A percentile compares a stretch with the other conserved stretches of the same genome.
These are phyloP conservation scores for Haliaeetus leucogaster DNA, from an alignment of 2,113 vertebrate genomes.

Conservation along the genomic window DNA sequence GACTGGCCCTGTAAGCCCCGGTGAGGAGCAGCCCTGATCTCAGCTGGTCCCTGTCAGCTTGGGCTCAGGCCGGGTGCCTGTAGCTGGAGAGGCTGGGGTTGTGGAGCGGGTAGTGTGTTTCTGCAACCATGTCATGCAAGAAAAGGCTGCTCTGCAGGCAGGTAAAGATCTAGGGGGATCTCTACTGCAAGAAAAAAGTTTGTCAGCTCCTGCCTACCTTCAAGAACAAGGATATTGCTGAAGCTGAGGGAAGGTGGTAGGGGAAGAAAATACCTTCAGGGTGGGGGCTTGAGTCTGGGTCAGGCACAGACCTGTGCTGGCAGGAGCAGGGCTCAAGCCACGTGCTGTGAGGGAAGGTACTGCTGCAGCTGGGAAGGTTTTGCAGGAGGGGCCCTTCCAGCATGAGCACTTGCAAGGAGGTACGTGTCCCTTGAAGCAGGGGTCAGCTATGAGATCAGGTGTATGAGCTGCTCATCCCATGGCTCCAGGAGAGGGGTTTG, in stretches of 20 bases:
- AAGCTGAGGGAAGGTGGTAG: neutral
- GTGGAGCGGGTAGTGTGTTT: neutral
- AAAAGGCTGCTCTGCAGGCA: neutral
- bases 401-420: neutral
- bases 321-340: neutral
- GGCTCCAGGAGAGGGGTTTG: neutral
- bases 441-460: neutral
- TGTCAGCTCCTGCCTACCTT: neutral
- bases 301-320: neutral
- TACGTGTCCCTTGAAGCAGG: neutral
- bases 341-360: neutral
- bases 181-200: neutral
- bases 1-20: neutral
- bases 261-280: neutral
- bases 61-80: neutral
- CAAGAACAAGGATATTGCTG: neutral
- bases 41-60: neutral
- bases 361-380: neutral
- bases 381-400: neutral
- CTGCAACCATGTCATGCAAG: fast-evolving
- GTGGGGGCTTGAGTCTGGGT: neutral
- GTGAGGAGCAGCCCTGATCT: neutral
- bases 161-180: neutral
- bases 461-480: neutral
- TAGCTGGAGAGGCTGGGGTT: no score